Conservation (phyloP, 1,140 invertebrate genomes). For the silkworm (Bombyx mori) region DNA sequence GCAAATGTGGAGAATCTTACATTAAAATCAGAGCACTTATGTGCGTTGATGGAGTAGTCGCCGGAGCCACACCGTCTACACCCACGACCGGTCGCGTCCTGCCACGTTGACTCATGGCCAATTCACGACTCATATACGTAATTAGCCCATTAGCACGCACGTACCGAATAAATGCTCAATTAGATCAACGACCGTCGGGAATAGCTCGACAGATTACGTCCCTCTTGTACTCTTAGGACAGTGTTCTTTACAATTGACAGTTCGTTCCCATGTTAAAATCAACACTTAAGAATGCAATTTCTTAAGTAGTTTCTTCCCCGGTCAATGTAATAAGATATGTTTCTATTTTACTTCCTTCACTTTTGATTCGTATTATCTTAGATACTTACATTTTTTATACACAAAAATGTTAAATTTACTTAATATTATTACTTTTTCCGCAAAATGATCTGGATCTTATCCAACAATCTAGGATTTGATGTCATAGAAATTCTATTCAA, state of each 20-base stretch:
- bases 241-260: constrained; percentile 35
- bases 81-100: constrained; percentile 56
- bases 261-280: constrained; percentile 6
- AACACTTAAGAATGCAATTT: too few species aligned
- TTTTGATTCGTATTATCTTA: too few species aligned
- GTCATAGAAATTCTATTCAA: too few species aligned
- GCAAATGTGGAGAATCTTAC: constrained; percentile 1
- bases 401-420: too few species aligned
- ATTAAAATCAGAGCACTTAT: neutral
- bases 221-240: constrained; percentile 41
- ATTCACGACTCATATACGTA: constrained; percentile 57
- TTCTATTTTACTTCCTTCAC: too few species aligned
- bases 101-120: constrained; percentile 54
- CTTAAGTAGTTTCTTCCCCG: too few species aligned
- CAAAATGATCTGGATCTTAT: too few species aligned
- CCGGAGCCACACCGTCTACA: constrained; percentile 64
- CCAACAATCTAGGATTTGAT: too few species aligned
- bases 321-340: too few species aligned
- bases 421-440: too few species aligned
- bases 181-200: constrained; percentile 65
- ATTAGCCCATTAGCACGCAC: constrained; percentile 67
- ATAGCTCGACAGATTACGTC: constrained; percentile 49
- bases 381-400: too few species aligned
- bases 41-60: too few species aligned
- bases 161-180: constrained; percentile 66